Conservation (phyloP, 2,113 vertebrate species). For the Lepus timidus region DNA sequence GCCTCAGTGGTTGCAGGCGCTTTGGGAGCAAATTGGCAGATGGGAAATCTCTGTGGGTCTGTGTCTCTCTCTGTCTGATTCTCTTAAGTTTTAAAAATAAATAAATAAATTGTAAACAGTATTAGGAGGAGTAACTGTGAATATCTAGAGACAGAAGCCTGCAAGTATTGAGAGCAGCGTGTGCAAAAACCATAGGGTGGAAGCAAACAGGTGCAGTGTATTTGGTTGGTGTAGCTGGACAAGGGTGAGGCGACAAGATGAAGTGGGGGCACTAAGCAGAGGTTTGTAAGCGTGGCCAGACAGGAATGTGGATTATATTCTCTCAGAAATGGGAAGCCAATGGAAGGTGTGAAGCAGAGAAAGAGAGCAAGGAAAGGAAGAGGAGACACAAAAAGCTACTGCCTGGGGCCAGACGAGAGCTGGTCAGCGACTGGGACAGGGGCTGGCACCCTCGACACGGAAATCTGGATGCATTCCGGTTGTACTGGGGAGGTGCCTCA, state of each 20-base stretch:
- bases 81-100: too few relatives aligned
- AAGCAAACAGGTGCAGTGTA: background rate
- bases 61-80: too few relatives aligned
- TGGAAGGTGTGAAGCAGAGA: background rate
- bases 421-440: too few relatives aligned
- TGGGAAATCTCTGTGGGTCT: too few relatives aligned
- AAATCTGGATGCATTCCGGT: background rate
- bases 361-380: background rate
- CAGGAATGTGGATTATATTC: background rate
- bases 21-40: too few relatives aligned
- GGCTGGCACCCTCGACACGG: background rate
- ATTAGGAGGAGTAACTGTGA: background rate
- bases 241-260: background rate
- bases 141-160: background rate
- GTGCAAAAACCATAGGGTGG: too few relatives aligned
- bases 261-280: background rate
- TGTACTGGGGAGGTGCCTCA: background rate
- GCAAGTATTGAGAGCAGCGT: background rate
- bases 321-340: background rate
- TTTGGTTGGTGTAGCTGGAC: background rate
- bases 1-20: too few relatives aligned
- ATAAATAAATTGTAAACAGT: too few relatives aligned
- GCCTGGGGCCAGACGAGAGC: background rate
- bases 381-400: background rate
- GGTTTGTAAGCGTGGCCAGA: fast-evolving